Evolutionary conservation across 2,113 vertebrate species (phyloP).

Genomic region (Campylomormyrus tamandua): DNA sequence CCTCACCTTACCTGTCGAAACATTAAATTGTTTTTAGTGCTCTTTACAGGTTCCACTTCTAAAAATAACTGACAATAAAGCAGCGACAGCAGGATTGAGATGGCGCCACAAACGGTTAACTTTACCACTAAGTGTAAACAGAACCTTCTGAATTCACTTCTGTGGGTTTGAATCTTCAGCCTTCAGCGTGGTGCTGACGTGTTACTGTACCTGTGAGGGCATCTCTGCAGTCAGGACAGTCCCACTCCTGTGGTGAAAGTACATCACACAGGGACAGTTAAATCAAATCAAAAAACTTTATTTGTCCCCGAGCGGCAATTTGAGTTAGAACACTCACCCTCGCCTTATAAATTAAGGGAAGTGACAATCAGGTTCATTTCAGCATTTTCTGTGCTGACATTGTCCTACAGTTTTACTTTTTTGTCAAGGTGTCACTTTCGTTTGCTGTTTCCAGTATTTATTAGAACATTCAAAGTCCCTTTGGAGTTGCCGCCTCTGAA

Average conservation of each 20-base stretch:
- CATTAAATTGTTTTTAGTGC: not conserved
- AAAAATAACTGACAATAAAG: not conserved
- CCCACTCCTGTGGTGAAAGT: not conserved
- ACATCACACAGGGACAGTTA: conserved; percentile 8
- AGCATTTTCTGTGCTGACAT: not conserved
- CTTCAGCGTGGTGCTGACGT: conserved; percentile 24
- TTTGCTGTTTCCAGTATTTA: conserved; percentile 18
- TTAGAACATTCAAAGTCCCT: conserved; percentile 9
- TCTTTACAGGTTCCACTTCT: not conserved
- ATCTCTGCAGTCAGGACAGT: not conserved
- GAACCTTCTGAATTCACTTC: conserved; percentile 21
- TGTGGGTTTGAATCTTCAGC: not conserved
- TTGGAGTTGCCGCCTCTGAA: not conserved
- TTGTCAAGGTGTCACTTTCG: conserved; percentile 7
- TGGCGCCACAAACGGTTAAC: not conserved
- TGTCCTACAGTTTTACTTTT: conserved; percentile 1
- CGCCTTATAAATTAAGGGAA: conserved; percentile 24
- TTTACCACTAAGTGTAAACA: too few species aligned
- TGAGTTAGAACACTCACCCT: not conserved
- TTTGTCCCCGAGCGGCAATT: too few species aligned
- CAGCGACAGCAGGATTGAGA: conserved; percentile 12
- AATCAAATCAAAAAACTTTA: too few species aligned
- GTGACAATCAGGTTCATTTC: not conserved
- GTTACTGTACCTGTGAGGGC: conserved; percentile 19
- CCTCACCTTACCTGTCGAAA: not conserved